These are phyloP conservation scores for Holothuria scabra DNA, from an alignment of 53 echinoderm and acorn worm genomes.

Conservation along the genomic window DNA sequence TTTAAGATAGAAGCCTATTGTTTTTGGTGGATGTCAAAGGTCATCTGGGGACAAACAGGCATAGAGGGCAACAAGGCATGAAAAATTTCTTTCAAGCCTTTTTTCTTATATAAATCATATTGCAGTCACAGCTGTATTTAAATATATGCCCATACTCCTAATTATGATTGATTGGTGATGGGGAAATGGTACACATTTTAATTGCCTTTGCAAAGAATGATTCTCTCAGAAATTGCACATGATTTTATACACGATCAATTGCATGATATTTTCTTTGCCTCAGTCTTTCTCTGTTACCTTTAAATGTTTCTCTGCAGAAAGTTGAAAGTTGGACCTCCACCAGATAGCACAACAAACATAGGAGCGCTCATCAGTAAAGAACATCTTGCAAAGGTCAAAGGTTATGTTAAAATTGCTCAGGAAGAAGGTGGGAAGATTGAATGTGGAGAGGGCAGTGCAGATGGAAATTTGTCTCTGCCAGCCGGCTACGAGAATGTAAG, in stretches of 20 bases:
- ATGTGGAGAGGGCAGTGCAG: constrained; percentile 71
- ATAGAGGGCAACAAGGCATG: too few relatives aligned
- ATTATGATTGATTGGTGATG: too few relatives aligned
- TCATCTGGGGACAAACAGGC: too few relatives aligned
- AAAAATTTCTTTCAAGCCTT: too few relatives aligned
- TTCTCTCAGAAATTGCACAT: not conserved
- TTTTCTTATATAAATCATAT: too few relatives aligned
- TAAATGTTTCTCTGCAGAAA: constrained; percentile 54
- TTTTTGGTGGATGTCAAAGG: too few relatives aligned
- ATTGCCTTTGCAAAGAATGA: too few relatives aligned
- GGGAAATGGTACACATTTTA: too few relatives aligned
- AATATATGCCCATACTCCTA: too few relatives aligned
- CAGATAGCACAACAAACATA: constrained; percentile 67
- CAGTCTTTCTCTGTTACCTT: not conserved
- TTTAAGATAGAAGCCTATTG: too few relatives aligned
- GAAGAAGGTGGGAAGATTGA: constrained; percentile 86
- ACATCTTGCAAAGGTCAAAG: constrained; percentile 92
- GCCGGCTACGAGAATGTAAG: constrained; percentile 73
- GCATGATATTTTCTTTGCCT: not conserved
- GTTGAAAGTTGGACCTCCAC: constrained; percentile 82
- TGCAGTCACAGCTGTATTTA: not conserved
- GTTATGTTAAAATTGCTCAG: constrained; percentile 77
- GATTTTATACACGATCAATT: not conserved
- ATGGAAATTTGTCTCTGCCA: constrained; percentile 65
- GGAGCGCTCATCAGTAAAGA: constrained; percentile 94